A percentile compares a stretch with the other conserved stretches of the same genome.
phyloP scores from a whole-genome alignment of 2,797 vertebrate species.

The Sebastiscus albofasciatus region DNA sequence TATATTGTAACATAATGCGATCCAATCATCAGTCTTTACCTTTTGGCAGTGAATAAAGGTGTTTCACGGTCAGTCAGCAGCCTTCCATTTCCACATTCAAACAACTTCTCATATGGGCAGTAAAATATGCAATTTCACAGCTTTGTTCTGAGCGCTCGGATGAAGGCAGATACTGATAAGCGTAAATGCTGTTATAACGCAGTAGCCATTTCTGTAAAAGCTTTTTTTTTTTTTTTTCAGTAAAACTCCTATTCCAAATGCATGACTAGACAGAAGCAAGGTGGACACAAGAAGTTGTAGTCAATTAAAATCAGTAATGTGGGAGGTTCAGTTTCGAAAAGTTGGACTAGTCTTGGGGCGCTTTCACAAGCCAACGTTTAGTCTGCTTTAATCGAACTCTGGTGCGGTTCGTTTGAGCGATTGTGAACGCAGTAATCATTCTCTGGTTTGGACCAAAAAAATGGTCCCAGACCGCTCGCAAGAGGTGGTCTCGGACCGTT shows the following conservation, averaged over 20 bases:
- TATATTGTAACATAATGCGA: not conserved
- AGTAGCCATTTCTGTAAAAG: not conserved
- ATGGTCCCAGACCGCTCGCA: too few species aligned
- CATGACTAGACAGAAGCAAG: not conserved
- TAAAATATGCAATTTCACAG: conserved; percentile 11
- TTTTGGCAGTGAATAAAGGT: conserved; percentile 11
- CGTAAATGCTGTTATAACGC: not conserved
- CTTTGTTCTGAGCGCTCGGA: not conserved
- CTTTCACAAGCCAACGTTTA: too few species aligned
- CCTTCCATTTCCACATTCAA: not conserved
- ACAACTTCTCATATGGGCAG: not conserved
- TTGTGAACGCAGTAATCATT: too few species aligned
- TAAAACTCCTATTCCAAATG: not conserved
- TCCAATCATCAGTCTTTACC: conserved; percentile 17
- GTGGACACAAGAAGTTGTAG: not conserved
- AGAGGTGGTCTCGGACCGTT: too few species aligned
- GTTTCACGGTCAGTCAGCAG: conserved; percentile 13
- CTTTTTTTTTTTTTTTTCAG: not conserved
- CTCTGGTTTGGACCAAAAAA: too few species aligned
- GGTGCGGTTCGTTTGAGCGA: too few species aligned
- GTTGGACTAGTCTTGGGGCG: not conserved
- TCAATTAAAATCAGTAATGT: not conserved
- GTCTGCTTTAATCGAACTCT: too few species aligned
- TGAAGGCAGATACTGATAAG: not conserved
- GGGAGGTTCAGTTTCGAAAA: not conserved